These are phyloP conservation scores for Pelosia muscerda DNA, from an alignment of 2,888 invertebrate genomes.

Conservation along the genomic window DNA sequence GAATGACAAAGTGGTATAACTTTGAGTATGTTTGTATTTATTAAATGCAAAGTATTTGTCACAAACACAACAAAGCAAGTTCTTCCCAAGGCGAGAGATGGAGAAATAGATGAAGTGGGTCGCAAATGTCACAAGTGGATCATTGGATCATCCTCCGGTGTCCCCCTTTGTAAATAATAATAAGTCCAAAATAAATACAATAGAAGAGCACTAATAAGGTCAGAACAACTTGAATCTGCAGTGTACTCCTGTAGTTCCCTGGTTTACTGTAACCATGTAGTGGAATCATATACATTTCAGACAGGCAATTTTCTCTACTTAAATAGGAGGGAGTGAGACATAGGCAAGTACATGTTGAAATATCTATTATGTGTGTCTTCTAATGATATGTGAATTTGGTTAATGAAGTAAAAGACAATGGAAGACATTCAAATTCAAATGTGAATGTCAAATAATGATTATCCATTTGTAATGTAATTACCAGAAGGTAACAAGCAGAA, in stretches of 20 bases:
- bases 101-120: too few species aligned
- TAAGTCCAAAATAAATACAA: neutral
- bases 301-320: neutral
- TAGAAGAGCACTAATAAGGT: neutral
- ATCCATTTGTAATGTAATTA: neutral
- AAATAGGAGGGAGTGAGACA: too few species aligned
- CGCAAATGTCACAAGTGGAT: too few species aligned
- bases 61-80: too few species aligned
- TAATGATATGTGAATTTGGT: neutral
- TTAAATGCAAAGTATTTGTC: too few species aligned
- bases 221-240: neutral
- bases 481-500: neutral
- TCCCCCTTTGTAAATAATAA: too few species aligned
- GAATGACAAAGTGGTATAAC: too few species aligned
- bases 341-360: too few species aligned
- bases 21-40: too few species aligned
- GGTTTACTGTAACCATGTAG: neutral
- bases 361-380: too few species aligned
- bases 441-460: neutral
- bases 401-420: neutral
- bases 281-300: neutral
- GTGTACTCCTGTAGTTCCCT: neutral
- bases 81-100: too few species aligned
- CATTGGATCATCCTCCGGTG: too few species aligned
- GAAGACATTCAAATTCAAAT: neutral